Evolutionary conservation across 2,113 vertebrate genomes (phyloP), one percentile per base, ranked within the genome.

Genomic region (Petaurus breviceps): DNA sequence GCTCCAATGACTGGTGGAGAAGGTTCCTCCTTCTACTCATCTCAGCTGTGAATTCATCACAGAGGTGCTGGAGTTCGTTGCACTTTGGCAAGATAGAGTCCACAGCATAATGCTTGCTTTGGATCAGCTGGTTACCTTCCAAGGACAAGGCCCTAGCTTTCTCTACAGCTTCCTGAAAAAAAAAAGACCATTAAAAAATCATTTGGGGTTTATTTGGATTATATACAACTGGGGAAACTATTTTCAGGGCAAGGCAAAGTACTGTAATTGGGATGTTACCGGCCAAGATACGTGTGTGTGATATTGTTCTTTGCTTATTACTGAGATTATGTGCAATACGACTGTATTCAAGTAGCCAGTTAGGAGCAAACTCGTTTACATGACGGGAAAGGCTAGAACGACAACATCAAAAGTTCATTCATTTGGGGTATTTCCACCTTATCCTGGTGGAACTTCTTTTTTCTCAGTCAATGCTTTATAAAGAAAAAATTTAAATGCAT

Each of bases 21-120:
- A 98, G 98, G 43, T 98, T 98, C 95, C 99, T 99, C 97, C 98
- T 99, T 96, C 94, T 97, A 94, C 96, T 98, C 92, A 98, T 96
- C 28, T 98, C 98, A 0, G 96, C 53, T 50, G 96, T 93, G 19
- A 99, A 97, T 31, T 97, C 98, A 96, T 99, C 99, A 46, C 98
- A 99, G 92, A 99, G 97, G 51, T 98, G 93, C 96, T 98, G 98
- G 92, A 99, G 99, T 98, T 99, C 99, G 12, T 97, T 98, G 98
- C 99, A 99, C 98, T 99, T 99, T 96, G 99, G 99, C 95, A 98
- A 98, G 97, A 99, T 99, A 92, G 99, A 99, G 98, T 99, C 99
- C 97, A 99, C 99, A 0, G 99, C 99, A 1, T 99, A 99, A 98
- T 99, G 99, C 43, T 99, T 99, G 96, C 98, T 99, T 97, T 99